A percentile compares a stretch with the other conserved stretches of the same genome.
Conservation (phyloP, 1,140 invertebrate species). For the Procambarus virginalis region DNA sequence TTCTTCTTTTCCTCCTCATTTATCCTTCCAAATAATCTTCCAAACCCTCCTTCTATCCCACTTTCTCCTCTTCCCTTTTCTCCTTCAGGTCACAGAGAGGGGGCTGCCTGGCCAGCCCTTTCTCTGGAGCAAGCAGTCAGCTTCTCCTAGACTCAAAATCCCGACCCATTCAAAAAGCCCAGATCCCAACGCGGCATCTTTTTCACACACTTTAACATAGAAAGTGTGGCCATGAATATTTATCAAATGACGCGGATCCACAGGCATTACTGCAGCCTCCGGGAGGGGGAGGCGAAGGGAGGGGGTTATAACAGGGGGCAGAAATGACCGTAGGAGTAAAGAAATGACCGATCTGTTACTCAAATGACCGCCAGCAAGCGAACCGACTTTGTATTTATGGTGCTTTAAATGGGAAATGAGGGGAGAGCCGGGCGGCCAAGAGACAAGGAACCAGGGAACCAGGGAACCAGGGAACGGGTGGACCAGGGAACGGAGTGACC, state of each 20-base stretch:
- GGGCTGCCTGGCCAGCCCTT: neutral
- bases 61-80: neutral
- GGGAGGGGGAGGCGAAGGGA: neutral
- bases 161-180: conserved; percentile 26
- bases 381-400: conserved; percentile 47
- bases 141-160: neutral
- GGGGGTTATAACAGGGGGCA: conserved; percentile 4
- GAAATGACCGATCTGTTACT: conserved; percentile 50
- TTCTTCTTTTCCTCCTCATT: neutral
- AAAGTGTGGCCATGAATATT: conserved; percentile 42
- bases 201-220: conserved; percentile 41
- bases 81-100: neutral
- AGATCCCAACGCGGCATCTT: conserved; percentile 12
- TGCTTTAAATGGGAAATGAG: conserved; percentile 54
- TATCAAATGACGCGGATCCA: conserved; percentile 44
- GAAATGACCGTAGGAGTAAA: conserved; percentile 44
- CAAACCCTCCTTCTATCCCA: neutral
- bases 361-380: conserved; percentile 29
- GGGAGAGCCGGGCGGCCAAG: neutral
- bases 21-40: neutral
- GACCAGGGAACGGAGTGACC: too few relatives aligned
- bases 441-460: neutral
- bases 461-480: neutral
- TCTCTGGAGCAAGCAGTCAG: neutral
- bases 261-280: conserved; percentile 40